Evolutionary conservation across 2,113 vertebrate genomes (phyloP).

Genomic region (Megatriorchis doriae): DNA sequence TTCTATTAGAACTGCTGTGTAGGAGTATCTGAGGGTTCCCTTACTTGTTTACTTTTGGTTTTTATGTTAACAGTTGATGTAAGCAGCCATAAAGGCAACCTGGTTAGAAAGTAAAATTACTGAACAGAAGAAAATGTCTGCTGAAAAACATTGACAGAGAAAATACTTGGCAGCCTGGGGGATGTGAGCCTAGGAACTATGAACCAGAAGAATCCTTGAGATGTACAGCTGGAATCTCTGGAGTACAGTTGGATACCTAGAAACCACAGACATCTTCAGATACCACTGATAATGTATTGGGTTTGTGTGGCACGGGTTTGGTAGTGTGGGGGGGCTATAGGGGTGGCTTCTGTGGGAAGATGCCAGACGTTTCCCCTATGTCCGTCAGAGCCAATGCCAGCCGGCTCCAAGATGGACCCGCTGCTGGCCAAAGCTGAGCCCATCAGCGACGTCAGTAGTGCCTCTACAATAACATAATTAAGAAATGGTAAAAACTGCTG

Average conservation of each 20-base stretch:
- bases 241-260: neutral
- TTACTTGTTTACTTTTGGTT: neutral
- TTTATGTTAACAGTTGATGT: neutral
- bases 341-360: neutral
- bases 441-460: fast-evolving
- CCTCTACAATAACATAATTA: neutral
- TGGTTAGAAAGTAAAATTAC: neutral
- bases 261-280: neutral
- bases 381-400: no score
- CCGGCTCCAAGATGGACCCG: no score
- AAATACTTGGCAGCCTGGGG: neutral
- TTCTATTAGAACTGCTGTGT: neutral
- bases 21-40: neutral
- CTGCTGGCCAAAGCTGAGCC: neutral
- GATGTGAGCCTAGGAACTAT: neutral
- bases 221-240: neutral
- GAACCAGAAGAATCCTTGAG: neutral
- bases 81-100: neutral
- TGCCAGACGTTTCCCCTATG: neutral
- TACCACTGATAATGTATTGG: neutral
- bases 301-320: neutral
- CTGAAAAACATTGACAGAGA: neutral
- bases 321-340: neutral
- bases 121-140: neutral
- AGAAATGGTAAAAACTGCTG: neutral